A percentile compares a stretch with the other conserved stretches of the same genome.
Conservation (phyloP, 2,113 vertebrate genomes). For the Brienomyrus longianalis region DNA sequence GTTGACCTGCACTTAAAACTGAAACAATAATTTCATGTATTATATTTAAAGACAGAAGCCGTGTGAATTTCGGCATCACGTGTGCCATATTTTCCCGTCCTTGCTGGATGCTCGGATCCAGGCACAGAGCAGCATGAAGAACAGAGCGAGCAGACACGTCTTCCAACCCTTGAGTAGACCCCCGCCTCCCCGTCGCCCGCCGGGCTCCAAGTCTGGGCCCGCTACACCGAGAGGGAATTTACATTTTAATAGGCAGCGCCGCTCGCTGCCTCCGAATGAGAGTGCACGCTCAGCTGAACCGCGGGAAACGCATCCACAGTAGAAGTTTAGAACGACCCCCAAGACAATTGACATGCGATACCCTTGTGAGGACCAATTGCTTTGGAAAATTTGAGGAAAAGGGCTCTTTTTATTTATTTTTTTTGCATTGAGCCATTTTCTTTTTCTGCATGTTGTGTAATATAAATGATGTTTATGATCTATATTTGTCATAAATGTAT, state of each 20-base stretch:
- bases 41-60: not conserved
- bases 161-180: slow-evolving; percentile 26
- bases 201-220: slow-evolving; percentile 52
- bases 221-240: slow-evolving; percentile 65
- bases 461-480: slow-evolving; percentile 8
- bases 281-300: slow-evolving; percentile 64
- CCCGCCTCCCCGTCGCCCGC: slow-evolving; percentile 36
- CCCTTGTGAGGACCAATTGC: slow-evolving; percentile 42
- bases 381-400: slow-evolving; percentile 13
- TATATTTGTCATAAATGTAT: not conserved
- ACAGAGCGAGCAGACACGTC: slow-evolving; percentile 5
- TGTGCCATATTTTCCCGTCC: not conserved
- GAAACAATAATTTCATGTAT: not conserved
- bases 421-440: not conserved
- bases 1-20: not conserved
- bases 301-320: slow-evolving; percentile 63
- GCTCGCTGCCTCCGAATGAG: slow-evolving; percentile 60
- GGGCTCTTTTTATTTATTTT: not conserved
- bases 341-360: slow-evolving; percentile 48
- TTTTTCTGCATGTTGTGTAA: slow-evolving; percentile 30
- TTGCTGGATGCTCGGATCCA: not conserved
- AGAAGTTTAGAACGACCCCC: slow-evolving; percentile 62
- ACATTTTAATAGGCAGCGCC: slow-evolving; percentile 75
- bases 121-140: slow-evolving; percentile 5
- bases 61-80: not conserved